Evolutionary conservation across 2,888 invertebrate species (phyloP).

Genomic region (Plebejus anna): DNA sequence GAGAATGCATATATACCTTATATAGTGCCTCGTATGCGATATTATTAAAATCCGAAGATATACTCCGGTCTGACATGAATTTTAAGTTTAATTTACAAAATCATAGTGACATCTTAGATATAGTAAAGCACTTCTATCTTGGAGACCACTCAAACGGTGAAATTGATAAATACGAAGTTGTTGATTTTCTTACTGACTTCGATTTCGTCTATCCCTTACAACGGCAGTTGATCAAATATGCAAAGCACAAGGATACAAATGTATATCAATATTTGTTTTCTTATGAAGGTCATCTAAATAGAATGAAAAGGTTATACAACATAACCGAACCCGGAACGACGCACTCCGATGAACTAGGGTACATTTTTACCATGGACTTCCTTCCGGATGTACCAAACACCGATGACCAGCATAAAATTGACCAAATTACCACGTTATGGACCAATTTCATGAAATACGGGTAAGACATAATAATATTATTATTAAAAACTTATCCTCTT

Average conservation of each 20-base stretch:
- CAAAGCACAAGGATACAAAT: not conserved
- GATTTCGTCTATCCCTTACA: conserved; percentile 1
- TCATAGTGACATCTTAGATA: not conserved
- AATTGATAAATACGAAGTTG: not conserved
- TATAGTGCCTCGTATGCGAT: not conserved
- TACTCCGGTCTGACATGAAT: not conserved
- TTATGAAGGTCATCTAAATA: conserved; percentile 1
- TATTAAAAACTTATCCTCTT: too few species aligned
- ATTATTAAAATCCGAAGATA: not conserved
- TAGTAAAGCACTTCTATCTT: conserved; percentile 1
- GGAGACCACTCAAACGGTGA: not conserved
- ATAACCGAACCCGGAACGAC: conserved; percentile 40
- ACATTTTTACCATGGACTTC: conserved; percentile 44
- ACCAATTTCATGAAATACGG: conserved; percentile 21
- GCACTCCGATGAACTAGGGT: conserved; percentile 50
- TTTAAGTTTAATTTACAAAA: not conserved
- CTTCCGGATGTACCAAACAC: conserved; percentile 36
- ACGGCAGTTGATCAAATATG: not conserved
- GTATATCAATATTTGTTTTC: conserved; percentile 1
- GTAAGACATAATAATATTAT: not conserved
- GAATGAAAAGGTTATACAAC: conserved; percentile 31
- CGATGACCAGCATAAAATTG: conserved; percentile 42
- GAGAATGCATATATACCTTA: conserved; percentile 4
- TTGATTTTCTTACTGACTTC: not conserved
- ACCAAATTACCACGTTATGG: conserved; percentile 42